phyloP scores from a whole-genome alignment of 2,888 invertebrate species.

The Trisateles emortualis region DNA sequence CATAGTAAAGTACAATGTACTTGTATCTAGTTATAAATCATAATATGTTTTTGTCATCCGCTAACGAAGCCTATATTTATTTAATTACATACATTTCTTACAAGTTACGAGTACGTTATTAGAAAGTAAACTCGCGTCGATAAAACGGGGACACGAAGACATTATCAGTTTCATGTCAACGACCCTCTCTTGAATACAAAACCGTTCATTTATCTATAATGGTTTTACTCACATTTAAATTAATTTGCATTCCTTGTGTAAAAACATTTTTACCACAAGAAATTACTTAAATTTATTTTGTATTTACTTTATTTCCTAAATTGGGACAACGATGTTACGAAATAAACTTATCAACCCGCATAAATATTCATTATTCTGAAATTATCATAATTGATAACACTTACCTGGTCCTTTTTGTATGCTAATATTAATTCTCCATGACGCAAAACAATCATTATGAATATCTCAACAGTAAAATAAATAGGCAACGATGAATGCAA shows the following conservation, averaged over 20 bases:
- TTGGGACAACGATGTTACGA: slow-evolving; percentile 37
- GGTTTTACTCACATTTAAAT: neutral
- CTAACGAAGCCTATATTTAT: too few relatives aligned
- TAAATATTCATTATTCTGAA: slow-evolving; percentile 15
- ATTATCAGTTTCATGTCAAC: neutral
- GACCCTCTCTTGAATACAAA: neutral
- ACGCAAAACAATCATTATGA: slow-evolving; percentile 20
- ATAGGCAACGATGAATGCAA: slow-evolving; percentile 48
- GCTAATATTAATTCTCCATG: slow-evolving; percentile 63
- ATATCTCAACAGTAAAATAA: slow-evolving; percentile 1
- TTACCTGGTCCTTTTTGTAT: slow-evolving; percentile 52
- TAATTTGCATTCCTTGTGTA: neutral
- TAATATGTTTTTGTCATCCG: too few relatives aligned
- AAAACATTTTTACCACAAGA: neutral
- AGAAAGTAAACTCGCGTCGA: neutral
- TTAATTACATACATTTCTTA: neutral
- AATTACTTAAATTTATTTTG: neutral
- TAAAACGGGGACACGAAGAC: neutral
- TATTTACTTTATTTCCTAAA: slow-evolving; percentile 9
- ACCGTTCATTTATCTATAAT: slow-evolving; percentile 5
- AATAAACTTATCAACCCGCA: slow-evolving; percentile 7
- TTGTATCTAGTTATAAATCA: too few relatives aligned
- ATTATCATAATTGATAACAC: slow-evolving; percentile 37
- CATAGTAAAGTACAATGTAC: too few relatives aligned
- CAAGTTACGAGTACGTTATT: neutral